Base-by-base conservation (phyloP, 2,113 vertebrate genomes). In the Microcebus tavaratra region DNA sequence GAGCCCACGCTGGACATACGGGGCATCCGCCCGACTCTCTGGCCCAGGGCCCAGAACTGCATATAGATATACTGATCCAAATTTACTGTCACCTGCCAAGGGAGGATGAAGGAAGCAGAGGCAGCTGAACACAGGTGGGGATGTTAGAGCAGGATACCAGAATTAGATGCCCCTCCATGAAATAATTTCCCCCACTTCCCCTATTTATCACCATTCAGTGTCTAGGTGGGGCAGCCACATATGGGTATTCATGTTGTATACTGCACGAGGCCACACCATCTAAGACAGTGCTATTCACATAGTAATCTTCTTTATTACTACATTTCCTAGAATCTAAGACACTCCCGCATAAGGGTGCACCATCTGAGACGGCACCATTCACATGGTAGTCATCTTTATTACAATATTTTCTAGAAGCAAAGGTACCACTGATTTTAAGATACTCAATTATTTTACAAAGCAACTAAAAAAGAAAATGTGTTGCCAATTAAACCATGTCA, bases 1-100 rank as follows among this genome's bases (percentile, higher is more conserved):
- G 96, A 95, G 67, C 95, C 97, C 93, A 97, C 72, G 34, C 88
- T 97, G 94, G 98, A 95, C 91, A 96, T 97, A 2, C 57, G 96
- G 14, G 98, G 96, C 67, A 98, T 96, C 42, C 94, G 97, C 70
- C 98, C 98, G 0, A 98, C 72, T 48, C 98, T 94, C 90, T 98
- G 98, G 89, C 98, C 98, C 73, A 98, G 97, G 45, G 98, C 98
- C 98, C 98, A 98, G 97, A 98, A 98, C 3, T 93, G 96, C 53
- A 98, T 98, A 91, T 98, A 98, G 93, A 98, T 93, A 5, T 98
- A 98, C 57, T 98, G 98, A 65, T 98, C 98, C 96, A 98, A 91
- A 81, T 98, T 98, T 34, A 98, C 82, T 29, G 94, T 96, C 80
- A 98, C 98, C 98, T 98, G 96, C 61, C 79, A 36, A 81, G 42